Evolutionary conservation across 2,888 invertebrate species (phyloP), one percentile per base, ranked within the genome.

Genomic region (Macrosiphum euphorbiae): DNA sequence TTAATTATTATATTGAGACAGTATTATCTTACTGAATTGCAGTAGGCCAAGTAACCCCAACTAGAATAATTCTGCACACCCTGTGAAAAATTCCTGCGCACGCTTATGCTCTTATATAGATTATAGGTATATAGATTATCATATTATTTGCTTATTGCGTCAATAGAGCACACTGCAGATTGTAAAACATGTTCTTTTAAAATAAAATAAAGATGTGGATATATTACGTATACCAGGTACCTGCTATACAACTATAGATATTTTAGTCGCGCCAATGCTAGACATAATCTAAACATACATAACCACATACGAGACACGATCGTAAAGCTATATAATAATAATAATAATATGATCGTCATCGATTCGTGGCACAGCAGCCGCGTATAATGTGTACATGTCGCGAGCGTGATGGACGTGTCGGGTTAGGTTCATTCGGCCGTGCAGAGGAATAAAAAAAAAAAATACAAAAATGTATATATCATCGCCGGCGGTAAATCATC

Each of bases 401-500:
- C 58, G 26, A 20, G 35, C 20, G 35, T 35, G 84, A 91, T 84
- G 41, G 84, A 91, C 84, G 52, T 84, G 91, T 84, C 41, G 91
- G 91, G 84, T 90, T 84, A 35, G 87, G n/a, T 50, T n/a, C 84
- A 16, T 85, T 85, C 58, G 86, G 58, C 86, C 58, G 86, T 10
- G 86, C 61, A 61, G 61, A 61, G n/a, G 92, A 35, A 87, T 85
- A 85, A 52, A 10, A n/a, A 89, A 85, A 91, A 52, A 41, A 84
- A 90, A 44, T 44, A 50, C 35, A 50, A 7, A 44, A 89, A n/a
- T 78, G 78, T 58, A 91, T 55, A 86, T 16, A 67, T 85, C 89
- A 47, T 84, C 89, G 92, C 88, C 55, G 89, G 89, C 61, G 92
- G 89, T 94, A 94, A 90, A 90, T 94, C 93, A 93, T 93, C 93